phyloP scores from a whole-genome alignment of 37 sponge, comb jelly and placozoan genomes.

The Mnemiopsis leidyi region DNA sequence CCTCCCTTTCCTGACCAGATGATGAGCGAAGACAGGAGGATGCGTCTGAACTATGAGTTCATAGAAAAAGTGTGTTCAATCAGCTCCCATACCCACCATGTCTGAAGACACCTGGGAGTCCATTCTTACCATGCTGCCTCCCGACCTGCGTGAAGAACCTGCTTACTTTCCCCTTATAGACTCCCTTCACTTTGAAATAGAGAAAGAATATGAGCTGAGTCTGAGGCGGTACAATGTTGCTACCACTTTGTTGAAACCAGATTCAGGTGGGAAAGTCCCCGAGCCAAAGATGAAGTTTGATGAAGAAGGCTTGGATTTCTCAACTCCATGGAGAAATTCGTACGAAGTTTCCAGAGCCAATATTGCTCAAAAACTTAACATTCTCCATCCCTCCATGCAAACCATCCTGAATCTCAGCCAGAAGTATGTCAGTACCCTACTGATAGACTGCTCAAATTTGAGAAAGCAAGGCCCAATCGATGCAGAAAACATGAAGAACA shows the following conservation, averaged over 20 bases:
- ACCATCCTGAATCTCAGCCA: conserved; percentile 78
- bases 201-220: conserved; percentile 56
- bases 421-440: conserved; percentile 64
- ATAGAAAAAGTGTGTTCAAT: conserved; percentile 79
- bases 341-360: conserved; percentile 70
- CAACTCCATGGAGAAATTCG: conserved; percentile 83
- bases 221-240: conserved; percentile 61
- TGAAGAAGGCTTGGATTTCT: conserved; percentile 85
- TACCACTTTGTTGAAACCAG: conserved; percentile 59
- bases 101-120: conserved; percentile 72
- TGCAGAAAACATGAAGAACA: conserved; percentile 78
- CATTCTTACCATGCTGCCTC: conserved; percentile 70
- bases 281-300: conserved; percentile 60
- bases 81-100: conserved; percentile 85
- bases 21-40: conserved; percentile 84
- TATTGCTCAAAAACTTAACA: conserved; percentile 70
- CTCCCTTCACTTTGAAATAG: conserved; percentile 60
- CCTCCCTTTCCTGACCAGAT: conserved; percentile 76
- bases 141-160: conserved; percentile 59
- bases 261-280: conserved; percentile 25
- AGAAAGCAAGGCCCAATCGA: conserved; percentile 80
- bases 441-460: conserved; percentile 75
- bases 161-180: conserved; percentile 59
- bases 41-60: conserved; percentile 85
- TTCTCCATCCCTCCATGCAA: conserved; percentile 82